A percentile compares a stretch with the other conserved stretches of the same genome.
phyloP scores from a whole-genome alignment of 2,888 invertebrate species.

The Linnaemya tessellans region DNA sequence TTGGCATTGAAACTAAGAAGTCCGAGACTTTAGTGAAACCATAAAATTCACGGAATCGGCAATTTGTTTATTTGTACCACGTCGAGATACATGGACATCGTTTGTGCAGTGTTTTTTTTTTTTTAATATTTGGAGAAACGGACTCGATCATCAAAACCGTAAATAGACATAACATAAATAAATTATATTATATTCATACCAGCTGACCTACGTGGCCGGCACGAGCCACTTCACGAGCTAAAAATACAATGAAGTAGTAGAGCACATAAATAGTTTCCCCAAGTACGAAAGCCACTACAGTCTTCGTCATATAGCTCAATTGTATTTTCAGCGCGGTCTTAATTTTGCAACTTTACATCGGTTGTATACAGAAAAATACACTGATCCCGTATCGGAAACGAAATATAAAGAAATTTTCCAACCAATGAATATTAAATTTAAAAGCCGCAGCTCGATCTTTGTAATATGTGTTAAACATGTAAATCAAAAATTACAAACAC shows the following conservation, averaged over 20 bases:
- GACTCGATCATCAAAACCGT: constrained; percentile 35
- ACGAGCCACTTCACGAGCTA: neutral
- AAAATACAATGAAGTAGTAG: constrained; percentile 6
- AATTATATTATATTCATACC: constrained; percentile 7
- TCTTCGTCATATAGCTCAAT: constrained; percentile 10
- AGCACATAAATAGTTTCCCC: constrained; percentile 20
- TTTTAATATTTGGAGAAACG: constrained; percentile 54
- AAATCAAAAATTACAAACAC: constrained; percentile 30
- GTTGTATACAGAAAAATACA: constrained; percentile 46
- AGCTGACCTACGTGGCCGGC: constrained; percentile 2
- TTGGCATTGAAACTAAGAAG: constrained; percentile 30
- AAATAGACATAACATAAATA: neutral
- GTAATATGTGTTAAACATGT: constrained; percentile 25
- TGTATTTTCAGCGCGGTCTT: constrained; percentile 10
- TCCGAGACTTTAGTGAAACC: constrained; percentile 36
- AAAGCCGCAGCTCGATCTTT: constrained; percentile 56
- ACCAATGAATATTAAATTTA: constrained; percentile 45
- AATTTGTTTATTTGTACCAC: constrained; percentile 53
- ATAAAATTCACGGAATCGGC: constrained; percentile 31
- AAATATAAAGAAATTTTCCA: constrained; percentile 46
- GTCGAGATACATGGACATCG: constrained; percentile 43
- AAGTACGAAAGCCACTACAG: constrained; percentile 1
- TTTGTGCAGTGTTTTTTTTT: constrained; percentile 48
- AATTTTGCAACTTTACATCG: constrained; percentile 20
- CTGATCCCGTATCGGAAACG: constrained; percentile 39